These are phyloP conservation scores for Nyctibius bracteatus DNA, from an alignment of 2,113 vertebrate genomes.

Conservation along the genomic window DNA sequence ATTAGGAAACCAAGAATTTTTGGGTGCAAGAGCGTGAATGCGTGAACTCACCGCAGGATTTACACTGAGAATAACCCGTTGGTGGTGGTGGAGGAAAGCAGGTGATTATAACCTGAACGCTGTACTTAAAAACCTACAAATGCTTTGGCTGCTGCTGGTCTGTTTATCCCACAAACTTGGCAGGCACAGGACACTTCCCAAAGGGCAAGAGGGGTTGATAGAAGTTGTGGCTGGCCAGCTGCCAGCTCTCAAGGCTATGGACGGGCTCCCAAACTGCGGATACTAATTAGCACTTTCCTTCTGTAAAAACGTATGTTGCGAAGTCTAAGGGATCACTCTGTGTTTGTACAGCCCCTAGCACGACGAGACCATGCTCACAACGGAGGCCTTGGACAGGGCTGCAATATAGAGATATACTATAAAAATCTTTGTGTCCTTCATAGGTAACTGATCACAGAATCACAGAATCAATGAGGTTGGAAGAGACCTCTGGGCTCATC, in stretches of 20 bases:
- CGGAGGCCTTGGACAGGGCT: accelerated
- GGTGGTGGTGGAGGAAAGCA: background rate
- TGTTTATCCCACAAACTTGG: slow-evolving; percentile 29
- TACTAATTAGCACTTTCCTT: background rate
- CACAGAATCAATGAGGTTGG: no score
- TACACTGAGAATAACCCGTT: accelerated
- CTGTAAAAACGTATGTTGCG: background rate
- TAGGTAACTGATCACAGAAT: background rate
- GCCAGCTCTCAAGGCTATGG: background rate
- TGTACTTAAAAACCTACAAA: background rate
- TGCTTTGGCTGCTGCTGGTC: background rate
- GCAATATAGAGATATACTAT: accelerated
- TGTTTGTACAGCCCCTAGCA: background rate
- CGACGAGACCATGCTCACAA: accelerated
- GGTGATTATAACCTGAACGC: background rate
- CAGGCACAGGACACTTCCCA: background rate
- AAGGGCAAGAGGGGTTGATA: background rate
- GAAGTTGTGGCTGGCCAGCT: slow-evolving; percentile 5
- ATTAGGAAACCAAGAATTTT: background rate
- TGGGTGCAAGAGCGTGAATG: background rate
- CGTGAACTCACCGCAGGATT: accelerated
- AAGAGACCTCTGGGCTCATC: no score
- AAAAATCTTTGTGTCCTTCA: background rate
- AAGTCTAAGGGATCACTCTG: background rate
- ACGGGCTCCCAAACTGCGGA: background rate